A percentile compares a stretch with the other conserved stretches of the same genome.
phyloP scores from a whole-genome alignment of 2,113 vertebrate genomes.

The Nesogale talazaci region DNA sequence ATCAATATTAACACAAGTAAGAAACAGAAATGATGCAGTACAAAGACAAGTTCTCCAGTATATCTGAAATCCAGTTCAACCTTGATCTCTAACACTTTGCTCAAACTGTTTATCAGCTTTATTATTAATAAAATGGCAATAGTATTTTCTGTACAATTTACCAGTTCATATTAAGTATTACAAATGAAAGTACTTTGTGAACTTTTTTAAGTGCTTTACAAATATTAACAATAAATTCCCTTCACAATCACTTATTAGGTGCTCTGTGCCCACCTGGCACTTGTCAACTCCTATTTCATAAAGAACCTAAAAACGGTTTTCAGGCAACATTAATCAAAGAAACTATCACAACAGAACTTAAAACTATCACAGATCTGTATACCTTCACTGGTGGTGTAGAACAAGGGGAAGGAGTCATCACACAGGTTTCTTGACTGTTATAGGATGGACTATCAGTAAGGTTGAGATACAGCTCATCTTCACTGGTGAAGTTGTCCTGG shows the following conservation, averaged over 20 bases:
- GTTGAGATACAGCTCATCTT: conserved; percentile 93
- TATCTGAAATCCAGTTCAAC: too few species aligned
- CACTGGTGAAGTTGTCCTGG: conserved; percentile 85
- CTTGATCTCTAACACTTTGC: too few species aligned
- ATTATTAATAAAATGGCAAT: too few species aligned
- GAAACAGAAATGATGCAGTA: too few species aligned
- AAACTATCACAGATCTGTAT: neutral
- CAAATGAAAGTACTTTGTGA: conserved; percentile 41
- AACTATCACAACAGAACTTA: conserved; percentile 15
- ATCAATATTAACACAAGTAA: too few species aligned
- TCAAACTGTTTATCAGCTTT: too few species aligned
- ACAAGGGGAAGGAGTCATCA: conserved; percentile 87
- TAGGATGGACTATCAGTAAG: conserved; percentile 90
- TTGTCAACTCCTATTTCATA: conserved; percentile 12
- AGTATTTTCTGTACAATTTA: neutral
- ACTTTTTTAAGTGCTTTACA: conserved; percentile 39
- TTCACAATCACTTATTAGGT: too few species aligned
- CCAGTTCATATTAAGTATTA: neutral
- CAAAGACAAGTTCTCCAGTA: too few species aligned
- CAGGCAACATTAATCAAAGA: conserved; percentile 19
- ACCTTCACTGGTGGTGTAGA: conserved; percentile 91
- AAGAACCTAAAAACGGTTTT: conserved; percentile 53
- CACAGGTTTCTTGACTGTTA: conserved; percentile 85
- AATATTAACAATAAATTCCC: conserved; percentile 4
- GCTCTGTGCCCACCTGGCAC: too few species aligned